phyloP scores from a whole-genome alignment of 2,113 vertebrate genomes.

The Panurus biarmicus region DNA sequence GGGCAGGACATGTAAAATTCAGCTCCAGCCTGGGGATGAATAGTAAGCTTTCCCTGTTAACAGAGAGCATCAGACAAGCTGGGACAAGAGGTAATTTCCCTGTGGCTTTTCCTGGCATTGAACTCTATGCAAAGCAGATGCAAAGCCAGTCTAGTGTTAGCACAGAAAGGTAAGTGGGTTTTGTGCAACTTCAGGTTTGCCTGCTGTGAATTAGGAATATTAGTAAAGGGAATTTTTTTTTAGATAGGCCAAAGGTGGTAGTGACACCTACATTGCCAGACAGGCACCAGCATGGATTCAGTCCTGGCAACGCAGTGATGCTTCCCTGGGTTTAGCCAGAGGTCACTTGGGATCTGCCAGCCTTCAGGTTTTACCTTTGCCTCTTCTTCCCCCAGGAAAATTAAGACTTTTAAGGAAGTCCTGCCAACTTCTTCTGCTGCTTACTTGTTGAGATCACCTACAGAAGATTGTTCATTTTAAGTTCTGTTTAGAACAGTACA shows the following conservation, averaged over 20 bases:
- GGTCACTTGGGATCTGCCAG: neutral
- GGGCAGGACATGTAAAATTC: neutral
- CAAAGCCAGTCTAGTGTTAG: neutral
- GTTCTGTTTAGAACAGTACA: neutral
- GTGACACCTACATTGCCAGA: neutral
- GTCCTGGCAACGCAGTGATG: neutral
- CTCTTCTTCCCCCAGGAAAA: neutral
- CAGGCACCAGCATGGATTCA: too few relatives aligned
- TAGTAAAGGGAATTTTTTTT: neutral
- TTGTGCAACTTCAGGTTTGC: neutral
- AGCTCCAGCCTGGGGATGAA: neutral
- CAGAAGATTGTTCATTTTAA: neutral
- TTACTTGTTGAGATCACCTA: neutral
- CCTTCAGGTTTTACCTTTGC: neutral
- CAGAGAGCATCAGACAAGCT: neutral
- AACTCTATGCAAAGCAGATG: slow-evolving; percentile 28
- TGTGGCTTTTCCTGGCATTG: slow-evolving; percentile 3
- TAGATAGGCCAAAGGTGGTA: neutral
- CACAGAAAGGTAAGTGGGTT: neutral
- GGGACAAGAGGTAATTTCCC: slow-evolving; percentile 33
- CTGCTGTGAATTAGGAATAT: neutral
- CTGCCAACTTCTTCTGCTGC: neutral
- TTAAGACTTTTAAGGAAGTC: neutral
- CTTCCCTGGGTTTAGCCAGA: neutral
- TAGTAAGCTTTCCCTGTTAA: neutral